Percentiles rank a stretch among this genome's conserved stretches.
Evolutionary conservation across 2,113 vertebrate species (phyloP).

Genomic region (Arothron firmamentum): DNA sequence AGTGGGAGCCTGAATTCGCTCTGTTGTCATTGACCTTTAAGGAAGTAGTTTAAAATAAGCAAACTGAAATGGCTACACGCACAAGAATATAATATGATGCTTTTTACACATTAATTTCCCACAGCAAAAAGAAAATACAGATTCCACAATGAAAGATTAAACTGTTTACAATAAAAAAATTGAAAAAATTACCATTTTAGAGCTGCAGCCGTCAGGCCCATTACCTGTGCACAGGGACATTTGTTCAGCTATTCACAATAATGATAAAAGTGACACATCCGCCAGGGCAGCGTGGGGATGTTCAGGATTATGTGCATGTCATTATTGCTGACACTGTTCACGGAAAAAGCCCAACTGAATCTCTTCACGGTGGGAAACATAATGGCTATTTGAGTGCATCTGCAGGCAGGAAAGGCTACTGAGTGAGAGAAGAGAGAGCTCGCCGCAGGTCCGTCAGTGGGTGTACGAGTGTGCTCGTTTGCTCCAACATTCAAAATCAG

Average conservation of each 20-base stretch:
- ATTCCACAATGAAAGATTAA: neutral
- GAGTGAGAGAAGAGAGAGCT: neutral
- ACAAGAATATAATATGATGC: neutral
- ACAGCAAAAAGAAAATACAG: neutral
- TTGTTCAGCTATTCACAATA: slow-evolving; percentile 7
- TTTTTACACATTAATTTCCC: neutral
- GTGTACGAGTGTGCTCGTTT: neutral
- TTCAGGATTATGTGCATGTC: slow-evolving; percentile 4
- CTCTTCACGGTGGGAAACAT: slow-evolving; percentile 26
- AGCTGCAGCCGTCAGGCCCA: neutral
- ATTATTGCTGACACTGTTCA: slow-evolving; percentile 18
- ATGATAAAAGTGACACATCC: slow-evolving; percentile 5
- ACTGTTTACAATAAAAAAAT: neutral
- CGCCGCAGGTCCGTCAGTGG: neutral
- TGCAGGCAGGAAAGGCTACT: slow-evolving; percentile 1
- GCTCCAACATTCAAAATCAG: neutral
- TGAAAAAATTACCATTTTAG: neutral
- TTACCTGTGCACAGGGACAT: neutral
- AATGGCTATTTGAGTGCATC: slow-evolving; percentile 10
- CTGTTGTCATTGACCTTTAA: neutral
- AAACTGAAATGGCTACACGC: no score
- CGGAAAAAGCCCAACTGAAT: slow-evolving; percentile 14
- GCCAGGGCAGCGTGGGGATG: slow-evolving; percentile 10
- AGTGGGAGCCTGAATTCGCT: neutral
- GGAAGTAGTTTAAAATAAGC: no score